Base-by-base conservation (phyloP, 2,888 invertebrate species). In the Orthosia incerta region DNA sequence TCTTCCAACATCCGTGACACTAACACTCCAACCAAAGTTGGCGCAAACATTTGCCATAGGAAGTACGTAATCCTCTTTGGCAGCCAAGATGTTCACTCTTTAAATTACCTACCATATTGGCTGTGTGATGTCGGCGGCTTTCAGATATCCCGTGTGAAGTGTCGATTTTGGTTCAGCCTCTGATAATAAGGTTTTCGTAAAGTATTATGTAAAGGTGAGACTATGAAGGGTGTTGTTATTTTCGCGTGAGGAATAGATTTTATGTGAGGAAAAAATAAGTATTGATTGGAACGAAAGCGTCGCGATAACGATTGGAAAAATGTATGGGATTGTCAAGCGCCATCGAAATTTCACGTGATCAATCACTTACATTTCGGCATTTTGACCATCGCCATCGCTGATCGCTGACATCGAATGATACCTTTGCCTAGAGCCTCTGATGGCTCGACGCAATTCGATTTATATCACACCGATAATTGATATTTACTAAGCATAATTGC, bases 61-160 rank as follows among this genome's bases (percentile, higher is more conserved):
- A 79, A 82, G 83, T 83, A 71, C 73, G 60, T 86, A 85, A 87
- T 87, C 83, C 82, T 78, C 84, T 86, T 82, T 78, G 76, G 77
- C 71, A 67, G 69, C 75, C 82, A 83, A 79, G 72, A 76, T 80
- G 65, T 68, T 71, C 60, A 74, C 81, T 85, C 80, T 81, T 79
- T 74, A 80, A 83, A 86, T 82, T 80, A 83, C 86, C 69, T 74
- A 77, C 83, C 73, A 78, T 83, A 83, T 83, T 65, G 75, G 46
- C 64, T 69, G 70, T 73, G 64, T 70, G 73, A 72, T 72, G 82
- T 79, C 55, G 66, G 66, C 53, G 56, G 78, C 64, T 82, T 76
- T 73, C 64, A 50, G 56, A 72, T 64, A 79, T 74, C 64, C 73
- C 55, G 62, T 53, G 71, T 67, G 64, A 82, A 82, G 82, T 86